These are phyloP conservation scores for Danio kyathit DNA, from an alignment of 2,797 vertebrate species.

Conservation along the genomic window DNA sequence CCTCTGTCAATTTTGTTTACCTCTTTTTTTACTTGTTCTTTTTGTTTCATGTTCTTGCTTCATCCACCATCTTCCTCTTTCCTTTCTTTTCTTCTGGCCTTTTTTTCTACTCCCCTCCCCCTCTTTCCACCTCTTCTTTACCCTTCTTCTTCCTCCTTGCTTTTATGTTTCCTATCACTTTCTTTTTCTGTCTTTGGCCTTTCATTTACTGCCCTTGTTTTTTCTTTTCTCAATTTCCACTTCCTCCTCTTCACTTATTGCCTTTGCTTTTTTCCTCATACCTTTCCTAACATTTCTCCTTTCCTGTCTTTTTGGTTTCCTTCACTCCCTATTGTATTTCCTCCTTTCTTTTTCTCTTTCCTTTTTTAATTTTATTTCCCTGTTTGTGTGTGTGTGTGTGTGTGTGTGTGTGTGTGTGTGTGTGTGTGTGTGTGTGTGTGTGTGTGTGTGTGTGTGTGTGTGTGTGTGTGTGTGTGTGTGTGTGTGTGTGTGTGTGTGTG, in stretches of 20 bases:
- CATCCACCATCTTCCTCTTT: background rate
- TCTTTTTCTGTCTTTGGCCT: background rate
- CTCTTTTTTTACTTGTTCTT: background rate
- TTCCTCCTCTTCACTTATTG: background rate
- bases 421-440: too few relatives aligned
- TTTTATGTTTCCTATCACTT: background rate
- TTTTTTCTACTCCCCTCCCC: background rate
- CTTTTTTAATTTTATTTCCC: too few relatives aligned
- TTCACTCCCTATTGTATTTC: too few relatives aligned
- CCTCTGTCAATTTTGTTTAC: background rate
- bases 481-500: too few relatives aligned
- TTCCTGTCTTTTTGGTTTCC: too few relatives aligned
- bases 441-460: too few relatives aligned
- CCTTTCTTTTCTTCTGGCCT: background rate
- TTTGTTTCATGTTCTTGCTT: too few relatives aligned
- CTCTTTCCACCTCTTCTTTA: background rate
- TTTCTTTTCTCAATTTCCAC: background rate
- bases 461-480: too few relatives aligned
- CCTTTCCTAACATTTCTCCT: background rate
- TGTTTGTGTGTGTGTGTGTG: too few relatives aligned
- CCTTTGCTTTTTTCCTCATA: background rate
- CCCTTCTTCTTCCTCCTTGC: rapidly evolving
- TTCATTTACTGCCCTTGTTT: too few relatives aligned
- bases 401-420: too few relatives aligned
- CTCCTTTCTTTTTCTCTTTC: too few relatives aligned